Conservation (phyloP, 2,888 invertebrate genomes). For the Adineta ricciae region DNA sequence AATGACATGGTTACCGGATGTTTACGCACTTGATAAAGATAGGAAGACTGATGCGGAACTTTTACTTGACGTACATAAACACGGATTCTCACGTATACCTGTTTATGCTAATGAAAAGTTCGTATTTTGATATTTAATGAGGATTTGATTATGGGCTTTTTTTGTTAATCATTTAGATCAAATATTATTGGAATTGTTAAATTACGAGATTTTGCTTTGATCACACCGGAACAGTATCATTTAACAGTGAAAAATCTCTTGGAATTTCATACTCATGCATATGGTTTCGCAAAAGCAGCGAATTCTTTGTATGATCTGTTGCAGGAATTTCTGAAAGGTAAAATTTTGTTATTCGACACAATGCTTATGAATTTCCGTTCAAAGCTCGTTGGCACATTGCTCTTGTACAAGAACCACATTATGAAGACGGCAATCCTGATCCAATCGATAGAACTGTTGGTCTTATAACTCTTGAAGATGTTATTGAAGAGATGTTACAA, state of each 20-base stretch:
- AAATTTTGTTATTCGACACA: too few relatives aligned
- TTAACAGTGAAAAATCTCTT: neutral
- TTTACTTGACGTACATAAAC: constrained; percentile 84
- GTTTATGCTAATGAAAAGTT: constrained; percentile 57
- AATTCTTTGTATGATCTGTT: neutral
- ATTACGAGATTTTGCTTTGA: constrained; percentile 21
- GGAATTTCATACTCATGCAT: neutral
- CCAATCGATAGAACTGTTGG: constrained; percentile 56
- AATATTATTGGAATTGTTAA: constrained; percentile 17
- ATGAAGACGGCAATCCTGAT: neutral
- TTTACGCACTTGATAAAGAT: constrained; percentile 83
- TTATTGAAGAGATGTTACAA: constrained; percentile 92
- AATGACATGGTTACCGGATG: constrained; percentile 87
- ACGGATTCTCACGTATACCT: constrained; percentile 82
- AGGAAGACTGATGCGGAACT: constrained; percentile 86
- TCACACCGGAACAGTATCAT: neutral
- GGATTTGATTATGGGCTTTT: neutral
- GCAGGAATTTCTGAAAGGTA: neutral
- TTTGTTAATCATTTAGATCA: neutral
- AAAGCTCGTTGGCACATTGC: neutral
- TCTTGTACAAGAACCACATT: neutral
- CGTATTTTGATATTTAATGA: too few relatives aligned
- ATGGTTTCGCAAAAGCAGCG: neutral
- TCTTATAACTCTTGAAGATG: constrained; percentile 90
- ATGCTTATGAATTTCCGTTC: neutral